These are phyloP conservation scores for Littorina saxatilis DNA, from an alignment of 1,140 invertebrate genomes.

Conservation along the genomic window DNA sequence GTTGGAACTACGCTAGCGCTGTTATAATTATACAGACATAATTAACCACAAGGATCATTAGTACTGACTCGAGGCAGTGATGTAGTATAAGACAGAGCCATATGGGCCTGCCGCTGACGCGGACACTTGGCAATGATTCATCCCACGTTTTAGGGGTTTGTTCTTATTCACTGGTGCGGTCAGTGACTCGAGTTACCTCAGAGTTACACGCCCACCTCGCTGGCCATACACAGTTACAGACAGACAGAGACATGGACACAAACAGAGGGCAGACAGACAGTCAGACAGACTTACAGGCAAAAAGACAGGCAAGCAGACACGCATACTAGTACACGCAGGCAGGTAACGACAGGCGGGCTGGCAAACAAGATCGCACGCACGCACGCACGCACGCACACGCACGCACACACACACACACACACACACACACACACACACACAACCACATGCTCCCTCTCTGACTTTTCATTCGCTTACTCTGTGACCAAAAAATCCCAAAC, in stretches of 20 bases:
- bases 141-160: too few relatives aligned
- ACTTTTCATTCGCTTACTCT: too few relatives aligned
- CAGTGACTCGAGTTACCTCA: too few relatives aligned
- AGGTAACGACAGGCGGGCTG: neutral
- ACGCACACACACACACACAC: neutral
- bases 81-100: neutral
- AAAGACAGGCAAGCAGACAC: neutral
- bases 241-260: neutral
- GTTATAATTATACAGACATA: too few relatives aligned
- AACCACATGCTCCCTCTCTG: neutral
- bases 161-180: too few relatives aligned
- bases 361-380: neutral
- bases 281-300: neutral
- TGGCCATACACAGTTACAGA: neutral
- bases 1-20: neutral
- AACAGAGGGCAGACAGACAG: neutral
- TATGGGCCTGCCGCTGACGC: too few relatives aligned
- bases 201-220: too few relatives aligned
- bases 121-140: too few relatives aligned
- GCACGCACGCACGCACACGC: neutral
- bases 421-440: constrained; percentile 10
- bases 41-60: neutral
- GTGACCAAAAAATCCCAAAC: too few relatives aligned
- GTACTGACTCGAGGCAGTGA: neutral
- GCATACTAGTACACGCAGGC: neutral